Percentiles rank a stretch among this genome's conserved stretches.
Evolutionary conservation across 2,888 invertebrate species (phyloP).

Genomic region (Mantis religiosa): DNA sequence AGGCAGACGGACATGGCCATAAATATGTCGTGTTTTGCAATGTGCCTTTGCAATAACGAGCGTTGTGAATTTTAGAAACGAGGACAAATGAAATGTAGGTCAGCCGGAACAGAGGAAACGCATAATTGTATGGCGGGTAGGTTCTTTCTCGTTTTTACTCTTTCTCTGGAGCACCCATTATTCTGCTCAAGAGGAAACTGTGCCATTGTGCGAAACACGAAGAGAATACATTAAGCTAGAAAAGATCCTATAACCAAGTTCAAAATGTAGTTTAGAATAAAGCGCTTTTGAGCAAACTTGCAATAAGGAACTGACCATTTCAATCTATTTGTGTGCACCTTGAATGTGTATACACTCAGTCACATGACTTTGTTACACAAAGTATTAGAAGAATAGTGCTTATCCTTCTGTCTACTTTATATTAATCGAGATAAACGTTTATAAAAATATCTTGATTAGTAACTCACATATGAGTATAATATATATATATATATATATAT

Average conservation of each 20-base stretch:
- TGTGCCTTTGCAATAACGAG: neutral
- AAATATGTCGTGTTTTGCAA: neutral
- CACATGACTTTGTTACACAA: no score
- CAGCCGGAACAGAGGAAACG: neutral
- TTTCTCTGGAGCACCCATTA: neutral
- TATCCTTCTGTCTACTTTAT: no score
- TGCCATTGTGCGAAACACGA: neutral
- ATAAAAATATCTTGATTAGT: no score
- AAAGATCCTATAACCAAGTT: neutral
- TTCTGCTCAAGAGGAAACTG: neutral
- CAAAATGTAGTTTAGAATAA: no score
- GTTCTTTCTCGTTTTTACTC: neutral
- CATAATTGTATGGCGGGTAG: neutral
- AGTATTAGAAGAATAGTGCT: no score
- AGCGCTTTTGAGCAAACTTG: no score
- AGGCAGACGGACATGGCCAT: neutral
- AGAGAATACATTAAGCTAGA: neutral
- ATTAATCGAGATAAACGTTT: no score
- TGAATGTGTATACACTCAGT: no score
- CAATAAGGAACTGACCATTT: no score
- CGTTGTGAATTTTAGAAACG: neutral
- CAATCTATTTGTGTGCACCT: no score
- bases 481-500: no score
- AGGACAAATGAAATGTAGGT: neutral
- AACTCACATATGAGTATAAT: no score